A percentile compares a stretch with the other conserved stretches of the same genome.
These are phyloP conservation scores for Idaea straminata DNA, from an alignment of 2,888 invertebrate genomes.

Conservation along the genomic window DNA sequence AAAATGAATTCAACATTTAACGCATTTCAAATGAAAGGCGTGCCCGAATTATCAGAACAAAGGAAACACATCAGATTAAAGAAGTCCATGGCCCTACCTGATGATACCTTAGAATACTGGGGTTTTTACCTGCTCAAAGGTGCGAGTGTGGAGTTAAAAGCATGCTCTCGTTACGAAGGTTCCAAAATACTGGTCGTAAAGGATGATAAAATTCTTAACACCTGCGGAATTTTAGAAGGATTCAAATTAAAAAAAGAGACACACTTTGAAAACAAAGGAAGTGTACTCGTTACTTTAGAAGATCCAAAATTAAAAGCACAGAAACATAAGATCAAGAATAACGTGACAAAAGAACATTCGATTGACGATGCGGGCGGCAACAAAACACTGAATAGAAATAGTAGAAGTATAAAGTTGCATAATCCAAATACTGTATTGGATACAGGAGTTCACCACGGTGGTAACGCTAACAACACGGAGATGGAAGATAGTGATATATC, in stretches of 20 bases:
- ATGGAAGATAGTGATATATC: slow-evolving; percentile 83
- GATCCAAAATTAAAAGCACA: slow-evolving; percentile 41
- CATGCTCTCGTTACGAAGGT: slow-evolving; percentile 89
- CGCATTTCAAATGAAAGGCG: slow-evolving; percentile 86
- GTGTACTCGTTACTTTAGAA: slow-evolving; percentile 71
- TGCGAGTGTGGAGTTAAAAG: slow-evolving; percentile 87
- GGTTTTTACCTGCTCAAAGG: slow-evolving; percentile 91
- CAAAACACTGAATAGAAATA: slow-evolving; percentile 41
- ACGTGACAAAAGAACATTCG: background rate
- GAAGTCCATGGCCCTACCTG: slow-evolving; percentile 90
- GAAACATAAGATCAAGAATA: slow-evolving; percentile 12
- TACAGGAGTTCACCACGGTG: slow-evolving; percentile 88
- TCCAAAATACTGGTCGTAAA: slow-evolving; percentile 90
- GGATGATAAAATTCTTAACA: slow-evolving; percentile 87
- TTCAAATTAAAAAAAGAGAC: slow-evolving; percentile 82
- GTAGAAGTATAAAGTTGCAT: slow-evolving; percentile 52
- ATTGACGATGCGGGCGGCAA: background rate
- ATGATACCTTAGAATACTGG: slow-evolving; percentile 94
- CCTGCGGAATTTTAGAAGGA: slow-evolving; percentile 88
- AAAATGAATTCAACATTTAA: slow-evolving; percentile 86
- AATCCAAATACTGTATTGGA: slow-evolving; percentile 82
- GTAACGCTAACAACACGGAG: slow-evolving; percentile 83
- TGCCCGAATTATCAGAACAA: slow-evolving; percentile 84
- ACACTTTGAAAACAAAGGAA: slow-evolving; percentile 79
- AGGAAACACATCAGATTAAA: slow-evolving; percentile 88